Evolutionary conservation across 2,888 invertebrate species (phyloP).

Genomic region (Drosophila engyochracea): DNA sequence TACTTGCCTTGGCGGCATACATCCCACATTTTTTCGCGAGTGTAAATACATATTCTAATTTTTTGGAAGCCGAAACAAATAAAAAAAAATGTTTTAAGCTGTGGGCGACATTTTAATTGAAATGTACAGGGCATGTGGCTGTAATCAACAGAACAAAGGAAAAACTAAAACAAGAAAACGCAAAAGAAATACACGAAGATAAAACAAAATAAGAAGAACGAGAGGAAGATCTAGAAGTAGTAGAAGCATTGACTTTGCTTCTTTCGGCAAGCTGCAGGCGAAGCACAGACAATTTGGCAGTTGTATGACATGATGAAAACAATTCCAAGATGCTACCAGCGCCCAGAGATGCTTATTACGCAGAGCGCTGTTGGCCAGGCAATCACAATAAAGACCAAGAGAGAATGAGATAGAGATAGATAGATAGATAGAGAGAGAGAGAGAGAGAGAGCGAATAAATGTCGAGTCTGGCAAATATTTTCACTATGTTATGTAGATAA

Average conservation of each 20-base stretch:
- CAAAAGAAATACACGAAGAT: not conserved
- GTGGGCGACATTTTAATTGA: slow-evolving; percentile 77
- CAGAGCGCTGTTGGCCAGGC: slow-evolving; percentile 57
- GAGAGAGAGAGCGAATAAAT: not conserved
- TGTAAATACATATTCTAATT: slow-evolving; percentile 59
- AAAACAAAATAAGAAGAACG: slow-evolving; percentile 21
- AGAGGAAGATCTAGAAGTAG: not conserved
- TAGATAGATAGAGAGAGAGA: not conserved
- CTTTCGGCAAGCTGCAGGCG: slow-evolving; percentile 57
- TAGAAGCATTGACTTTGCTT: slow-evolving; percentile 46
- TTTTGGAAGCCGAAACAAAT: slow-evolving; percentile 33
- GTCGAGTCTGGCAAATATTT: slow-evolving; percentile 60
- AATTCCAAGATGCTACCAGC: slow-evolving; percentile 58
- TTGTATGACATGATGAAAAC: slow-evolving; percentile 77
- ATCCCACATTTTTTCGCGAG: not conserved
- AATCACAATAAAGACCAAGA: slow-evolving; percentile 59
- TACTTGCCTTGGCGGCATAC: not conserved
- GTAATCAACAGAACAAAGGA: slow-evolving; percentile 72
- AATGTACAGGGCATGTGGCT: slow-evolving; percentile 57
- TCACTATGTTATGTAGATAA: slow-evolving; percentile 76
- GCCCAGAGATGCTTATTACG: slow-evolving; percentile 65
- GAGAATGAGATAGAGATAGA: not conserved
- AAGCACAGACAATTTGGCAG: slow-evolving; percentile 66
- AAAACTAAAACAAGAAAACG: slow-evolving; percentile 8
- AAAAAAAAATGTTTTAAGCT: slow-evolving; percentile 43